A percentile compares a stretch with the other conserved stretches of the same genome.
phyloP scores from a whole-genome alignment of 2,888 invertebrate species.

The Hyposoter didymator region DNA sequence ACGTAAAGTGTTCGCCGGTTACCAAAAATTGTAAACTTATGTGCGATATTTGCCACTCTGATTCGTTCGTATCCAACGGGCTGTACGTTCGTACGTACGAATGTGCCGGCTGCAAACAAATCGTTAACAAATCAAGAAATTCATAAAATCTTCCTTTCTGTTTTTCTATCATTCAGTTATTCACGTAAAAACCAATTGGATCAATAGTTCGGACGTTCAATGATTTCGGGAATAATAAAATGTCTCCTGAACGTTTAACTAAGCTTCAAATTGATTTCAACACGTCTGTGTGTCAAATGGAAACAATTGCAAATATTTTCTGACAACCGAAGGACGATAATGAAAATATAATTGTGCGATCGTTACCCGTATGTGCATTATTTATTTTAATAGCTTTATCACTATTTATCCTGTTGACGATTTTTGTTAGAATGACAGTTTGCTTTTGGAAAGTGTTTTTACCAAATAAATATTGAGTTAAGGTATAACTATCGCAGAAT shows the following conservation, averaged over 20 bases:
- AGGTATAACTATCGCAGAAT: too few relatives aligned
- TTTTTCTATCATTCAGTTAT: background rate
- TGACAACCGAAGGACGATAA: background rate
- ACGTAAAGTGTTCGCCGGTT: conserved; percentile 85
- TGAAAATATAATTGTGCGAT: background rate
- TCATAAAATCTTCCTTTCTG: background rate
- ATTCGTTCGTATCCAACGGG: conserved; percentile 79
- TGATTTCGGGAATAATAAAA: background rate
- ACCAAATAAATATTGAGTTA: too few relatives aligned
- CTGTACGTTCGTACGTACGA: conserved; percentile 77
- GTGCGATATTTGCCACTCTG: conserved; percentile 85
- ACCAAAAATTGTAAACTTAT: conserved; percentile 86
- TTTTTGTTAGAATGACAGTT: background rate
- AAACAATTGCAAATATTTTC: background rate
- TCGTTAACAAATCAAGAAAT: background rate
- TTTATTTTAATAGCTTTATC: background rate
- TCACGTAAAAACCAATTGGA: background rate
- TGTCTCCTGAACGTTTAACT: background rate
- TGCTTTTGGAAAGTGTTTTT: too few relatives aligned
- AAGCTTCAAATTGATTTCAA: background rate
- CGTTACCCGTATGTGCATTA: background rate
- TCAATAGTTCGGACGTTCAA: background rate
- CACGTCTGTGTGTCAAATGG: background rate
- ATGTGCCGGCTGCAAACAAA: conserved; percentile 74
- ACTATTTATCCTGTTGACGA: background rate